phyloP scores from a whole-genome alignment of 1,140 invertebrate species.

The Bombus haemorrhoidalis region DNA sequence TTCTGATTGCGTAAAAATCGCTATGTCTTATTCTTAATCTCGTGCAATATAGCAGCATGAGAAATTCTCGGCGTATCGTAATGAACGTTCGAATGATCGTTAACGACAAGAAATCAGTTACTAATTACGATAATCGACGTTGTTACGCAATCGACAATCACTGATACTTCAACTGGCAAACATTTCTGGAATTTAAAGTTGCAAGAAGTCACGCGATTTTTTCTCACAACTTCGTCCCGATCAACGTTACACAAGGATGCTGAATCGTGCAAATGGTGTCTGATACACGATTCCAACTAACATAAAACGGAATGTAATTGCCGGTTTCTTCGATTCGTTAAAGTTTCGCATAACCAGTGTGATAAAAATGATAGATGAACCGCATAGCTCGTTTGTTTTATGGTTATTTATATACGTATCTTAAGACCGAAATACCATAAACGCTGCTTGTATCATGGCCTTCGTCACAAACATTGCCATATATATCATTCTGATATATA shows the following conservation, averaged over 20 bases:
- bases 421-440: too few species aligned
- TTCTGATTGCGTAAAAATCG: not conserved
- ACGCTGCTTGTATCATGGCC: too few species aligned
- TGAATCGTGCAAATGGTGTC: not conserved
- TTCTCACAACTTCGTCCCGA: not conserved
- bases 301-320: not conserved
- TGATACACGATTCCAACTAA: not conserved
- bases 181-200: not conserved
- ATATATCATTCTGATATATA: too few species aligned
- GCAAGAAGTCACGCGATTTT: not conserved
- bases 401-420: not conserved
- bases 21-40: not conserved
- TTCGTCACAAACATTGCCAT: too few species aligned
- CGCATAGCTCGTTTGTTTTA: not conserved
- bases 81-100: not conserved
- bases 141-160: not conserved
- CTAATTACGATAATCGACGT: conserved; percentile 8
- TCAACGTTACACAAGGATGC: not conserved
- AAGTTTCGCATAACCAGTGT: not conserved
- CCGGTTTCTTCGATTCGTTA: not conserved
- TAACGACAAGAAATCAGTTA: not conserved
- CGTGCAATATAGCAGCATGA: not conserved
- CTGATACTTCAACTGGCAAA: not conserved
- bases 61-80: not conserved
- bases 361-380: not conserved